Percentiles rank a stretch among this genome's conserved stretches.
These are phyloP conservation scores for Suricata suricatta DNA, from an alignment of 2,113 vertebrate genomes.

Conservation along the genomic window DNA sequence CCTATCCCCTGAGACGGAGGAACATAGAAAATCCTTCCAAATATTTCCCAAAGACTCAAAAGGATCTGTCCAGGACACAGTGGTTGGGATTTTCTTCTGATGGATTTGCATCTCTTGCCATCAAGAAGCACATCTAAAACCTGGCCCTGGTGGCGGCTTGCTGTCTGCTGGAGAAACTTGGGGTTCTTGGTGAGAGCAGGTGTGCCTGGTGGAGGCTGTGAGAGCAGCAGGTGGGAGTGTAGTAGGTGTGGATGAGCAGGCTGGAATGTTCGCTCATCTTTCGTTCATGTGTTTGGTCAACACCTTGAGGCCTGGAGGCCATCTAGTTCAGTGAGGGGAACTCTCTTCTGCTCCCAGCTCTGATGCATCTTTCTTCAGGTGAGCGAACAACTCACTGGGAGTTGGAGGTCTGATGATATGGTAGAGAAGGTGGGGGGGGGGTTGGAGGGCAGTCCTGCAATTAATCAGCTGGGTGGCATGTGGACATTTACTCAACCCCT, in stretches of 20 bases:
- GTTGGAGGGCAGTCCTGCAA: background rate
- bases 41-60: background rate
- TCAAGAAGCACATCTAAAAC: background rate
- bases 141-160: rapidly evolving
- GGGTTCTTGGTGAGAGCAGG: background rate
- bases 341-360: background rate
- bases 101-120: background rate
- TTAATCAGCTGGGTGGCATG: background rate
- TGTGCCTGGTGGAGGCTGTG: background rate
- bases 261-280: background rate
- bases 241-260: background rate
- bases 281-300: background rate
- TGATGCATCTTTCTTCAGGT: background rate
- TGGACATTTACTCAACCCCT: background rate
- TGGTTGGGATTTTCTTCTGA: background rate
- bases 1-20: background rate
- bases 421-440: background rate
- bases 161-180: background rate
- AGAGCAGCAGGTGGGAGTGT: too few relatives aligned
- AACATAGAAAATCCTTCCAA: background rate
- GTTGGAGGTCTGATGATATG: background rate
- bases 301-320: background rate
- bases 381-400: too few relatives aligned
- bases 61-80: background rate
- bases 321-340: too few relatives aligned